These are phyloP conservation scores for Triops longicaudatus DNA, from an alignment of 1,140 invertebrate species.

Conservation along the genomic window DNA sequence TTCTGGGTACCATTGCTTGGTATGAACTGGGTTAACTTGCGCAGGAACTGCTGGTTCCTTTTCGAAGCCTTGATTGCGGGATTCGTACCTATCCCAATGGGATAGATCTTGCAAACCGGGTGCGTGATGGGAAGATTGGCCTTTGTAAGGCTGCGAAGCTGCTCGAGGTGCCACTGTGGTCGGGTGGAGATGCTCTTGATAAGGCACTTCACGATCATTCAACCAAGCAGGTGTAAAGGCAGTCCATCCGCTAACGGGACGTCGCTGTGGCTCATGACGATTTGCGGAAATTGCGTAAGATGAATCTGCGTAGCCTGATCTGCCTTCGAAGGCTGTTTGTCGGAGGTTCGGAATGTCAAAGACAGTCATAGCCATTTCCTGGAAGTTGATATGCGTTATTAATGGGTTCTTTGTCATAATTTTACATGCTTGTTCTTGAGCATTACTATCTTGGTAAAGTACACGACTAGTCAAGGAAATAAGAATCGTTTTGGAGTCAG, in stretches of 20 bases:
- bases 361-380: background rate
- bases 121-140: background rate
- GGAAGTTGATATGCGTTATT: background rate
- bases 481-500: too few relatives aligned
- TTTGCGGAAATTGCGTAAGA: background rate
- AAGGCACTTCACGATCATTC: background rate
- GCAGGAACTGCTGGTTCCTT: background rate
- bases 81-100: background rate
- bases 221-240: background rate
- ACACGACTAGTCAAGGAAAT: too few relatives aligned
- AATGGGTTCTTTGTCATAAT: background rate
- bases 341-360: background rate
- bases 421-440: background rate
- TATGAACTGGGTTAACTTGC: background rate
- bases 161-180: background rate
- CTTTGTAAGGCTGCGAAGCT: background rate
- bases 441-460: too few relatives aligned
- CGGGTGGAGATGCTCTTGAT: background rate
- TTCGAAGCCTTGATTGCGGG: background rate
- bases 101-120: background rate
- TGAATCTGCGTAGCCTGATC: background rate
- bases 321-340: background rate
- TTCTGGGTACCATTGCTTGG: background rate
- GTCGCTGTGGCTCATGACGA: background rate
- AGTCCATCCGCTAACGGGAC: conserved; percentile 9